phyloP scores from a whole-genome alignment of 2,888 invertebrate genomes.

The Marasmarcha lunaedactyla region DNA sequence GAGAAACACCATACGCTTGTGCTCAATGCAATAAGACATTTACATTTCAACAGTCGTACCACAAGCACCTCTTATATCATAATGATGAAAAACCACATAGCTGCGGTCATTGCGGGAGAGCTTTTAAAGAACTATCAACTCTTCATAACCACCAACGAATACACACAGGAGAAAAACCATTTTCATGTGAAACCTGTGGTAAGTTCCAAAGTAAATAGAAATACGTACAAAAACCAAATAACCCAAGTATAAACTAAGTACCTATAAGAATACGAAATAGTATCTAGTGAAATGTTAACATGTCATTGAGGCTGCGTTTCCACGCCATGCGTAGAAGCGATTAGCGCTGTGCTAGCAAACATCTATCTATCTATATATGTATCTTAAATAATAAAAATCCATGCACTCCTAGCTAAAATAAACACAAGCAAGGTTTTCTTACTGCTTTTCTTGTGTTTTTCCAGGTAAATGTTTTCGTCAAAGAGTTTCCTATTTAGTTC shows the following conservation, averaged over 20 bases:
- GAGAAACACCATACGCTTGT: slow-evolving; percentile 90
- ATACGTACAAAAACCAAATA: no score
- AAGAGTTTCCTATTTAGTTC: slow-evolving; percentile 86
- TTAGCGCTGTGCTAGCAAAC: no score
- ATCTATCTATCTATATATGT: no score
- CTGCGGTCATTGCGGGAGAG: slow-evolving; percentile 81
- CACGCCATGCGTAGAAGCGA: no score
- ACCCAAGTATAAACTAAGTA: no score
- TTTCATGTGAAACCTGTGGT: slow-evolving; percentile 90
- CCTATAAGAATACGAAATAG: no score
- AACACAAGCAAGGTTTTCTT: no score
- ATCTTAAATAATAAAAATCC: no score
- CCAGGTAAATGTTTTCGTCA: slow-evolving; percentile 89
- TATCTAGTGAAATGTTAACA: no score
- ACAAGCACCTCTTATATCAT: slow-evolving; percentile 89
- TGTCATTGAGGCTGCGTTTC: no score
- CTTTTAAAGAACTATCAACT: slow-evolving; percentile 89
- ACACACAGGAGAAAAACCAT: slow-evolving; percentile 87
- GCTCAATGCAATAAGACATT: slow-evolving; percentile 85
- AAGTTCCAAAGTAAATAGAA: slow-evolving; percentile 22
- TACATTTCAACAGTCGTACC: slow-evolving; percentile 91
- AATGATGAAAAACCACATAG: slow-evolving; percentile 86
- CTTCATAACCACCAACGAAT: slow-evolving; percentile 89
- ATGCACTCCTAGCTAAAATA: no score
- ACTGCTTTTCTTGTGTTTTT: slow-evolving; percentile 21